Percentiles rank a stretch among this genome's conserved stretches.
Conservation (phyloP, 2,888 invertebrate genomes). For the Ischnus inquisitorius region DNA sequence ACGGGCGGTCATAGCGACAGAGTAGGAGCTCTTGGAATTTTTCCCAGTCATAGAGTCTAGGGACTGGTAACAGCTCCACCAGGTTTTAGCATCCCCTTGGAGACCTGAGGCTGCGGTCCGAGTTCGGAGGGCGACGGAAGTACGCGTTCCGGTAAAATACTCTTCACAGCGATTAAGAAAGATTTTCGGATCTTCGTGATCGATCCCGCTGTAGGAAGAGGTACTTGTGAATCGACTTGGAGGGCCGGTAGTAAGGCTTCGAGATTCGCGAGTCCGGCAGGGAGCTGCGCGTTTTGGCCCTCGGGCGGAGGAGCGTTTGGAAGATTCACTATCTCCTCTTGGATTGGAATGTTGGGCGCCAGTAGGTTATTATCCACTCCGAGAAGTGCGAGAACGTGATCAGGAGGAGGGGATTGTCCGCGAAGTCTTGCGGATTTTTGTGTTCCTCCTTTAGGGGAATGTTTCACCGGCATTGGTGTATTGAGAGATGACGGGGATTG, state of each 20-base stretch:
- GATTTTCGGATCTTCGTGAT: not conserved
- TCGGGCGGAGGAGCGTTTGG: too few species aligned
- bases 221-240: not conserved
- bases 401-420: not conserved
- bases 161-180: not conserved
- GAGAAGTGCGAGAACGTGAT: not conserved
- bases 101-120: not conserved
- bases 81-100: not conserved
- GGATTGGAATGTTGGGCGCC: conserved; percentile 15
- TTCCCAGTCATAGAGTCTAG: conserved; percentile 14
- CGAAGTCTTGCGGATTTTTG: not conserved
- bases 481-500: not conserved
- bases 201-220: not conserved
- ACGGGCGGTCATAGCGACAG: not conserved
- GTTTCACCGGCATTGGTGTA: not conserved
- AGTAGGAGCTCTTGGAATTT: conserved; percentile 3
- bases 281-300: not conserved
- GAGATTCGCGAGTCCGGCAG: not conserved
- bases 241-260: not conserved
- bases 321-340: too few species aligned
- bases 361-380: conserved; percentile 18
- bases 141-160: not conserved
- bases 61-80: not conserved
- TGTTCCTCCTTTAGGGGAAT: not conserved
- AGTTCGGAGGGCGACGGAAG: not conserved